Base-by-base conservation (phyloP, 2,888 invertebrate genomes). In the Xestia rhomboidea region DNA sequence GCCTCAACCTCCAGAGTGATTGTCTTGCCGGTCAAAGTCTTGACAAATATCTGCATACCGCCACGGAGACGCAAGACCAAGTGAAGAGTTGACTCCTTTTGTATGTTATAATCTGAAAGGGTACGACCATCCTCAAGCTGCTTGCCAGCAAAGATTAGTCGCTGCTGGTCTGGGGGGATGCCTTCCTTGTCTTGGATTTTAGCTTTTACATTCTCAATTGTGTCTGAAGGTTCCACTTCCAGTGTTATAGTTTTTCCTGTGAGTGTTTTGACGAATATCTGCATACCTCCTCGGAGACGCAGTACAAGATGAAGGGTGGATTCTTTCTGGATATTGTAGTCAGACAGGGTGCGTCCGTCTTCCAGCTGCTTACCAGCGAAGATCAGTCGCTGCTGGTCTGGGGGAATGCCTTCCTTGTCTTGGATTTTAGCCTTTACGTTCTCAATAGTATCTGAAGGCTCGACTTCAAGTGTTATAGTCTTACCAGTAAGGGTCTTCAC, bases 221-320 rank as follows among this genome's bases (percentile, higher is more conserved):
- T 94, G 66, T 95, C 95, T 0, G 95, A 93, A 1, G 95, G 83
- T 46, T 95, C 95, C 0, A 95, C 95, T 75, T 95, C 95, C 4
- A 95, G 85, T 0, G 95, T 95, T 4, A 94, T 94, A 13, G 79
- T 80, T 96, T 98, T 99, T 88, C 98, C 98, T 88, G 98, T 98
- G 70, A 98, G 97, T 89, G 98, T 98, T 94, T 99, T 99, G 63
- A 98, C 98, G 93, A 98, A 99, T 76, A 94, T 94, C 91, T 94
- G 94, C 94, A 94, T 94, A 34, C 34, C 34, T 5, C 34, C 34
- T 5, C 34, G 34, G 5, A 34, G 34, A 34, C 34, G 34, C 5
- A 34, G 34, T 34, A 34, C 34, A 4, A 34, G 6, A 6, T 34
- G 34, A 2, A 34, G 34, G 2, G 34, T 34, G 4, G 34, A 34